These are phyloP conservation scores for Euthynnus affinis DNA, from an alignment of 2,797 vertebrate species.

Conservation along the genomic window DNA sequence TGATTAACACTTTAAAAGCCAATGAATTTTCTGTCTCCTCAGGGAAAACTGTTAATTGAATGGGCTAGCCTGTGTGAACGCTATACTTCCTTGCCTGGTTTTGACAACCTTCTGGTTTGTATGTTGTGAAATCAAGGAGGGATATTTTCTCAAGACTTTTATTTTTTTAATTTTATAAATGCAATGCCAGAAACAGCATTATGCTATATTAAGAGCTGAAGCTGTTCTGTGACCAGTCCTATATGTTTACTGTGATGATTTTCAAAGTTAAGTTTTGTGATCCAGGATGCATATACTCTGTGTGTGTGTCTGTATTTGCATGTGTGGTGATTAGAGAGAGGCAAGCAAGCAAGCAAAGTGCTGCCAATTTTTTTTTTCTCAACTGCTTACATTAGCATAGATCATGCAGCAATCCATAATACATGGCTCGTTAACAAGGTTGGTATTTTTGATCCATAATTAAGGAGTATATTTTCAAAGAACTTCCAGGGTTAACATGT, in stretches of 20 bases:
- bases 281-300: neutral
- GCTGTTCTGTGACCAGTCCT: conserved; percentile 6
- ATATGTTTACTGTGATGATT: neutral
- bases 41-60: conserved; percentile 43
- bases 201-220: neutral
- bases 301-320: conserved; percentile 7
- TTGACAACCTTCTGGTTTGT: conserved; percentile 24
- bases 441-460: conserved; percentile 78
- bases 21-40: conserved; percentile 36
- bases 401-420: conserved; percentile 76
- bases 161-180: neutral
- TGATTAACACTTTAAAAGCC: conserved; percentile 53
- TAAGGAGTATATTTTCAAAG: conserved; percentile 69
- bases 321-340: conserved; percentile 56
- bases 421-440: conserved; percentile 73
- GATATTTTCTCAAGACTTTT: neutral
- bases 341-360: conserved; percentile 39
- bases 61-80: conserved; percentile 26
- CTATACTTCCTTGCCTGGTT: neutral
- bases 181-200: neutral
- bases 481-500: conserved; percentile 51
- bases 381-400: conserved; percentile 73
- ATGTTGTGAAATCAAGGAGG: conserved; percentile 13
- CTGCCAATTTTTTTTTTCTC: conserved; percentile 36
- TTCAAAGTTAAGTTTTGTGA: conserved; percentile 23